A percentile compares a stretch with the other conserved stretches of the same genome.
phyloP scores from a whole-genome alignment of 2,113 vertebrate species.

The Amia ocellicauda region DNA sequence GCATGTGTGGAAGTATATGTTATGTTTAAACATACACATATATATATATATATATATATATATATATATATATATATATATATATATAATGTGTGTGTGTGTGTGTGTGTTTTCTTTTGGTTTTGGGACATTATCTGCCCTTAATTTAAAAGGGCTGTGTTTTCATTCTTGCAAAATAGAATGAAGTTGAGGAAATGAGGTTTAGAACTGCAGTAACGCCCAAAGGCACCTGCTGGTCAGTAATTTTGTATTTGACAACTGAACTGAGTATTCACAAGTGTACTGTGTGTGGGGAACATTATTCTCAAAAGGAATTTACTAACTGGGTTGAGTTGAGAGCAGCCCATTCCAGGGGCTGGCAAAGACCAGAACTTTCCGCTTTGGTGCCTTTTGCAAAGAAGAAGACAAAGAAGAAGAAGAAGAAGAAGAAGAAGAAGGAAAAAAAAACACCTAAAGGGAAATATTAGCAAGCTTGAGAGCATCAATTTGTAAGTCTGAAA shows the following conservation, averaged over 20 bases:
- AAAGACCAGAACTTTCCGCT: constrained; percentile 62
- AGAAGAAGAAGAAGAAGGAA: constrained; percentile 63
- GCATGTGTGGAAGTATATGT: too few species aligned
- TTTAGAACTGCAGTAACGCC: constrained; percentile 59
- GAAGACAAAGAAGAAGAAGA: constrained; percentile 53
- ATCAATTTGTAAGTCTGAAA: constrained; percentile 67
- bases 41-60: too few species aligned
- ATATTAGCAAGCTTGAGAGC: constrained; percentile 69
- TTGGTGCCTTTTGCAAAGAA: constrained; percentile 52
- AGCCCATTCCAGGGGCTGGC: constrained; percentile 56
- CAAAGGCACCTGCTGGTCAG: constrained; percentile 59
- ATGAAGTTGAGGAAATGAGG: constrained; percentile 65
- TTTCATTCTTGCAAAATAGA: constrained; percentile 51
- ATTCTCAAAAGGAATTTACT: constrained; percentile 70
- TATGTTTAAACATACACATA: too few species aligned
- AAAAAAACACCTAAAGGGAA: constrained; percentile 64
- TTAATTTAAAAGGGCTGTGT: constrained; percentile 53
- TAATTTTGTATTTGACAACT: constrained; percentile 79
- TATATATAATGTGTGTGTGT: too few species aligned
- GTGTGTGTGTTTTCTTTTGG: constrained; percentile 13
- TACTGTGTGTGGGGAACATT: constrained; percentile 67
- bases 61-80: too few species aligned
- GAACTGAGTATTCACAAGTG: constrained; percentile 63
- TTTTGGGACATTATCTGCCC: constrained; percentile 48
- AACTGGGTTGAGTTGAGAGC: constrained; percentile 56